These are phyloP conservation scores for Schizopygopsis pylzovi DNA, from an alignment of 2,797 vertebrate species.

Conservation along the genomic window DNA sequence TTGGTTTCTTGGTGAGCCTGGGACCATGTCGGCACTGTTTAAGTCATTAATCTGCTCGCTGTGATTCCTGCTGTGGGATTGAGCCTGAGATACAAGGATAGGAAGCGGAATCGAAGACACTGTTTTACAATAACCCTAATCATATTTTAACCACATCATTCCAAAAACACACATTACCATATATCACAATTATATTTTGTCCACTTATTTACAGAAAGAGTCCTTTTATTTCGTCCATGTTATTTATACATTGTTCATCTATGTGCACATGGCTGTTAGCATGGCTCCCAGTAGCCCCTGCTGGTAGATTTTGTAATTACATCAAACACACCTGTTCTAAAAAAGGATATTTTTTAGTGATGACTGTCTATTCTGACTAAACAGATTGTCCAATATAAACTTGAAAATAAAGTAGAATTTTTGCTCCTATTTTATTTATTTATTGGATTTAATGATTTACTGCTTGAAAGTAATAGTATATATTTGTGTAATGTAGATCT, in stretches of 20 bases:
- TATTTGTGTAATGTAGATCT: neutral
- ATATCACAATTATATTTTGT: neutral
- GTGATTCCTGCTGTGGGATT: slow-evolving; percentile 43
- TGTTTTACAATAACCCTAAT: slow-evolving; percentile 26
- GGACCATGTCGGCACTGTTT: slow-evolving; percentile 63
- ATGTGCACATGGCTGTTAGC: neutral
- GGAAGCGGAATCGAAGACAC: slow-evolving; percentile 27
- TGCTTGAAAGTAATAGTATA: neutral
- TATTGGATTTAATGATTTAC: neutral
- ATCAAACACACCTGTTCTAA: neutral
- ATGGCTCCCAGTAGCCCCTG: neutral
- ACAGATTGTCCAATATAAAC: no score
- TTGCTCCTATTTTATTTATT: no score
- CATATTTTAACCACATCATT: slow-evolving; percentile 8
- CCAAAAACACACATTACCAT: slow-evolving; percentile 5
- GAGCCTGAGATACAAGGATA: slow-evolving; percentile 36
- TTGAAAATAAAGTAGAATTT: no score
- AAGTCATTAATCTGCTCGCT: slow-evolving; percentile 51
- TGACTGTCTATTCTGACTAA: neutral
- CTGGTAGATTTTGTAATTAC: neutral
- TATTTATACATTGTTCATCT: neutral
- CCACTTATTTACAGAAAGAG: neutral
- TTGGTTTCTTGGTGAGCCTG: slow-evolving; percentile 51
- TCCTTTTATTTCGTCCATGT: neutral
- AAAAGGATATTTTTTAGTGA: neutral